Percentiles rank a stretch among this genome's conserved stretches.
phyloP scores from a whole-genome alignment of 2,797 vertebrate species.

The Champsocephalus gunnari region DNA sequence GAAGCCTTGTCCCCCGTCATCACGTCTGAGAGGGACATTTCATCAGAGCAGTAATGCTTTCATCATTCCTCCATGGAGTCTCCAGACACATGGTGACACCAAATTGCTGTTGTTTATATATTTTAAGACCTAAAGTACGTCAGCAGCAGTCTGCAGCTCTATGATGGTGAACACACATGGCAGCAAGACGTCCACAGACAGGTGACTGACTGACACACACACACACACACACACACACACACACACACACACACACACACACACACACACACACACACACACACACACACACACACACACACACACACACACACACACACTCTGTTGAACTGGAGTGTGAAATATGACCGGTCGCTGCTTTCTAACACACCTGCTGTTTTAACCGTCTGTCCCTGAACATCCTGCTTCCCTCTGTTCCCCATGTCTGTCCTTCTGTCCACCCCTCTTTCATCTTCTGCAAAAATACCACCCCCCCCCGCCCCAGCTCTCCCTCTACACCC shows the following conservation, averaged over 20 bases:
- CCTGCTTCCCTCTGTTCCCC: constrained; percentile 22
- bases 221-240: too few relatives aligned
- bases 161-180: constrained; percentile 34
- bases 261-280: too few relatives aligned
- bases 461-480: constrained; percentile 1
- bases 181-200: constrained; percentile 19
- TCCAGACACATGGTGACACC: constrained; percentile 62
- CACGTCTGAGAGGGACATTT: constrained; percentile 29
- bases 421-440: not conserved
- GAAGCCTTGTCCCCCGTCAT: not conserved
- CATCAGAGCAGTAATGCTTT: constrained; percentile 61
- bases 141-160: constrained; percentile 34
- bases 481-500: not conserved
- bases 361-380: constrained; percentile 79
- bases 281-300: too few relatives aligned
- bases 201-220: not conserved
- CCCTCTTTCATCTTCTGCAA: constrained; percentile 6
- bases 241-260: too few relatives aligned
- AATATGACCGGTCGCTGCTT: constrained; percentile 69
- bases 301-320: too few relatives aligned
- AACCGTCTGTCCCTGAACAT: constrained; percentile 71
- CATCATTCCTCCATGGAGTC: constrained; percentile 48
- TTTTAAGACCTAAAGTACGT: constrained; percentile 61
- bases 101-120: constrained; percentile 68
- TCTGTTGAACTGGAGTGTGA: constrained; percentile 66